These are phyloP conservation scores for Cataglyphis livida DNA, from an alignment of 2,888 invertebrate species.

Conservation along the genomic window DNA sequence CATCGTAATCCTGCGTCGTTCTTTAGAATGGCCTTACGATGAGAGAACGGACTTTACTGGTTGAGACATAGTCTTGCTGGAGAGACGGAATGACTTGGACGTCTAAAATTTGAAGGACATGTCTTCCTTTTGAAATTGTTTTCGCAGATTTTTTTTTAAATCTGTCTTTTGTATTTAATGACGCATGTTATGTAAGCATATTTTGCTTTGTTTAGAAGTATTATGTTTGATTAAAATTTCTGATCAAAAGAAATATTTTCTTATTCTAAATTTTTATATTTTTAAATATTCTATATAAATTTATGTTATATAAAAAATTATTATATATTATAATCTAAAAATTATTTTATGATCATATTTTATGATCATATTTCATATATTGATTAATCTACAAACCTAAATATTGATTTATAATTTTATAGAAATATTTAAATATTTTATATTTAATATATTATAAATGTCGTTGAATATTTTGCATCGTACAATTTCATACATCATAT, in stretches of 20 bases:
- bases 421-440: neutral
- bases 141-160: neutral
- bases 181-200: neutral
- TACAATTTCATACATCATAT: neutral
- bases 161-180: neutral
- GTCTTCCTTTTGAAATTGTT: neutral
- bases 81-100: slow-evolving; percentile 11
- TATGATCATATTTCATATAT: neutral
- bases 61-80: slow-evolving; percentile 4
- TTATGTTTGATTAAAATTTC: neutral
- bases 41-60: slow-evolving; percentile 30
- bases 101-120: slow-evolving; percentile 1
- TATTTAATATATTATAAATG: neutral
- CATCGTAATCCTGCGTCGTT: slow-evolving; percentile 42
- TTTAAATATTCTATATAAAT: neutral
- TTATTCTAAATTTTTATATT: neutral
- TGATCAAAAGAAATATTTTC: neutral
- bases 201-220: neutral
- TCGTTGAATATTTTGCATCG: too few relatives aligned
- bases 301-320: too few relatives aligned
- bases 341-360: neutral
- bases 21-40: slow-evolving; percentile 7
- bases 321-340: too few relatives aligned
- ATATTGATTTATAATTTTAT: neutral
- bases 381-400: neutral